Evolutionary conservation across 2,113 vertebrate species (phyloP).

Genomic region (Syngnathus floridae): DNA sequence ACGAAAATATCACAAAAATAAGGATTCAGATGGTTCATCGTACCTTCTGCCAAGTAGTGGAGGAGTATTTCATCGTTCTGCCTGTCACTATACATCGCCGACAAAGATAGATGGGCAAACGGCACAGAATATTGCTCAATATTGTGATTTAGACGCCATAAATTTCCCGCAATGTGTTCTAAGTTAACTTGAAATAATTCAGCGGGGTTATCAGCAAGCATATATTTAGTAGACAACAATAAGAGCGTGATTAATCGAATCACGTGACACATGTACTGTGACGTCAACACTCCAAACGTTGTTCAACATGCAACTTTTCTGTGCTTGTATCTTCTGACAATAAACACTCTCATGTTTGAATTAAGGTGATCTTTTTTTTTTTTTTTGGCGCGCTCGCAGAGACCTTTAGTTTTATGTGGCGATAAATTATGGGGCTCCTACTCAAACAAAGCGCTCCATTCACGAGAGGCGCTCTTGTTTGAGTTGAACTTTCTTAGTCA

Average conservation of each 20-base stretch:
- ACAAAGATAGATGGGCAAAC: background rate
- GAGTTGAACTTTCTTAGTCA: background rate
- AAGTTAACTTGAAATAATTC: background rate
- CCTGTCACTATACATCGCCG: background rate
- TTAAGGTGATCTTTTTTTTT: background rate
- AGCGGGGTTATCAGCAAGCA: background rate
- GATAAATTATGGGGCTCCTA: background rate
- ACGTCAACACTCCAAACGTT: background rate
- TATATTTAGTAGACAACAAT: conserved; percentile 27
- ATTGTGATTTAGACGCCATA: background rate
- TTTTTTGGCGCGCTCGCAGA: background rate
- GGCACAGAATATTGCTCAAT: background rate
- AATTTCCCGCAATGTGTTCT: background rate
- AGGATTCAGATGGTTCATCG: too few relatives aligned
- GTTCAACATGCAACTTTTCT: background rate
- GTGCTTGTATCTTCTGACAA: conserved; percentile 32
- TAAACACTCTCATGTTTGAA: conserved; percentile 41
- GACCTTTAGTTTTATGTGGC: background rate
- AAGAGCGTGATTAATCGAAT: background rate
- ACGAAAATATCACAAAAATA: too few relatives aligned
- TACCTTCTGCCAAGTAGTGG: background rate
- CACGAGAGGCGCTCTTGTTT: background rate
- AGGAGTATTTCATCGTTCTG: background rate
- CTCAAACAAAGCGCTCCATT: background rate
- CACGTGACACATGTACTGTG: background rate